Evolutionary conservation across 2,797 vertebrate species (phyloP), one percentile per base, ranked within the genome.

Genomic region (Neomorphus geoffroyi): DNA sequence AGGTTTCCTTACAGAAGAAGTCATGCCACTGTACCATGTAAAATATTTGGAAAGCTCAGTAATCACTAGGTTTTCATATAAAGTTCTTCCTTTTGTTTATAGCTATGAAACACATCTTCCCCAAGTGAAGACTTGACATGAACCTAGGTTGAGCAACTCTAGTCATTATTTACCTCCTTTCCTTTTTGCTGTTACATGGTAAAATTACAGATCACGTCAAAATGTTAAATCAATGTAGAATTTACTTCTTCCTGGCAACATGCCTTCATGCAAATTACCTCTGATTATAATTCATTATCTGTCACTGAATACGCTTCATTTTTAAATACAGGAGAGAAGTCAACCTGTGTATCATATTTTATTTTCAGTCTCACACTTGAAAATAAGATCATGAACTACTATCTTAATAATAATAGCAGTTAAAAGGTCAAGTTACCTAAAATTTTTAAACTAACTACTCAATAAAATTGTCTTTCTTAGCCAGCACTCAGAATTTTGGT

Each of bases 171-270:
- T 93, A 79, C 9, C 51, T 72, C 73, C 39, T 86, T 48, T 72
- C 73, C 87, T 74, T 84, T 80, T 33, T 66, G 21, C 51, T 92
- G 21, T 80, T 71, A 60, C 60, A 64, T 3, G 27, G 65, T 51
- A 73, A 88, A 95, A 94, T 91, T 92, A 95, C 74, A 96, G 60
- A 89, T 80, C 67, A 57, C 11, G 53, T 90, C 90, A 94, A 93
- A 86, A 90, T 35, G 80, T 77, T 92, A 81, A 43, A 87, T 77
- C 53, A 45, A 32, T 5, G 78, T 7, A 50, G 78, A 85, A 92
- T 67, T 85, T 85, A 66, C 71, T 82, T 94, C 71, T 95, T 82
- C 64, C 74, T 92, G 80, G 83, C 86, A 93, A 77, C 53, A 80
- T 8, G 71, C 60, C 90, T 82, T 70, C 24, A 74, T 77, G 81